These are phyloP conservation scores for Micromys minutus DNA, from an alignment of 2,113 vertebrate species.

Conservation along the genomic window DNA sequence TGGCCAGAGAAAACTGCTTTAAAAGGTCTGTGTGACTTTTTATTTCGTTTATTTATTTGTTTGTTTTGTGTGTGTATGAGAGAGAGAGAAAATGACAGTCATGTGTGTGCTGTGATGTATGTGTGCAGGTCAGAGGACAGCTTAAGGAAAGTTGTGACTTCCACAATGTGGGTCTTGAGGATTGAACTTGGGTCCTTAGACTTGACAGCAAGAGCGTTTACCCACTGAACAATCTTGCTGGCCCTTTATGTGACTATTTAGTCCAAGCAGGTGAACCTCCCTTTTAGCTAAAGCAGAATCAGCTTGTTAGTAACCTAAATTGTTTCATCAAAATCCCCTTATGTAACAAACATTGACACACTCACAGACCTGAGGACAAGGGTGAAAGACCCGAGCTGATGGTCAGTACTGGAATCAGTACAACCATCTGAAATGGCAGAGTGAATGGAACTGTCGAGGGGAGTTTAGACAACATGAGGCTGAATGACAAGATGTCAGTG, in stretches of 20 bases:
- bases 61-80: neutral
- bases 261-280: neutral
- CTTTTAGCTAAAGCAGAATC: conserved; percentile 1
- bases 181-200: neutral
- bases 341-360: too few species aligned
- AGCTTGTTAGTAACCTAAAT: neutral
- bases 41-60: neutral
- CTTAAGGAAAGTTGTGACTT: neutral
- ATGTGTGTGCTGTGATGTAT: neutral
- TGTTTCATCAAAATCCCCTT: neutral
- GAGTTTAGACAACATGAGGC: neutral
- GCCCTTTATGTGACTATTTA: neutral
- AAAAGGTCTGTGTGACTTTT: neutral
- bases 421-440: neutral
- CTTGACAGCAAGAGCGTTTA: neutral
- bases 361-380: neutral
- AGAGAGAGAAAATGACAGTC: neutral
- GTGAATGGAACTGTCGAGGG: neutral
- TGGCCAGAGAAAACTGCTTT: neutral
- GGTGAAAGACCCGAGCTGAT: neutral
- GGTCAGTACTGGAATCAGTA: neutral
- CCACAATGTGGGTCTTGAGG: neutral
- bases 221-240: neutral
- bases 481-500: neutral
- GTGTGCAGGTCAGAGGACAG: neutral